phyloP scores from a whole-genome alignment of 2,113 vertebrate genomes.

The Mus spicilegus region DNA sequence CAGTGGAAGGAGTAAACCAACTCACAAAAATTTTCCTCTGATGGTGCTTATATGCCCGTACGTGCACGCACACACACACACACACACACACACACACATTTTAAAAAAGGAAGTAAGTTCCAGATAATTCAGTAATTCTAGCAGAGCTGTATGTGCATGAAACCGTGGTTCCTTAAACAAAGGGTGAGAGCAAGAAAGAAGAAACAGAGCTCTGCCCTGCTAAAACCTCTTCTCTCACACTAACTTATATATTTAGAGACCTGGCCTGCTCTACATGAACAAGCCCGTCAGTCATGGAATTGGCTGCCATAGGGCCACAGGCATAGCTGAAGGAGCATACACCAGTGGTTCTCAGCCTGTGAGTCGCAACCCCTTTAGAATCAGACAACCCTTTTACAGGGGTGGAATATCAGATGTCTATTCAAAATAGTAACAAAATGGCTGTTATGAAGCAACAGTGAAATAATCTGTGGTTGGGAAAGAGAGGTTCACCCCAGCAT shows the following conservation, averaged over 20 bases:
- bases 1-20: not conserved
- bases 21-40: not conserved
- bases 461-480: not conserved
- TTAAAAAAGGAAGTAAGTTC: not conserved
- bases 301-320: not conserved
- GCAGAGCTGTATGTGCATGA: not conserved
- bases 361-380: not conserved
- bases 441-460: not conserved
- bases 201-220: not conserved
- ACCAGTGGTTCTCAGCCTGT: not conserved
- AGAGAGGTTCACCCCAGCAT: not conserved
- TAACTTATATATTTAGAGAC: not conserved
- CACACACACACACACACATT: not conserved
- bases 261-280: not conserved
- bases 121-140: not conserved
- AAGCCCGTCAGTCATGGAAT: not conserved
- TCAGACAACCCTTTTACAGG: not conserved
- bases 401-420: not conserved
- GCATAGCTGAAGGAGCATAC: not conserved
- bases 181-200: not conserved
- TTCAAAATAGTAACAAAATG: not conserved
- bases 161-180: not conserved
- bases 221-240: not conserved
- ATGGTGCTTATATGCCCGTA: too few relatives aligned
- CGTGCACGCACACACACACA: not conserved